These are phyloP conservation scores for Leucophenga varia DNA, from an alignment of 1,140 invertebrate genomes.

Conservation along the genomic window DNA sequence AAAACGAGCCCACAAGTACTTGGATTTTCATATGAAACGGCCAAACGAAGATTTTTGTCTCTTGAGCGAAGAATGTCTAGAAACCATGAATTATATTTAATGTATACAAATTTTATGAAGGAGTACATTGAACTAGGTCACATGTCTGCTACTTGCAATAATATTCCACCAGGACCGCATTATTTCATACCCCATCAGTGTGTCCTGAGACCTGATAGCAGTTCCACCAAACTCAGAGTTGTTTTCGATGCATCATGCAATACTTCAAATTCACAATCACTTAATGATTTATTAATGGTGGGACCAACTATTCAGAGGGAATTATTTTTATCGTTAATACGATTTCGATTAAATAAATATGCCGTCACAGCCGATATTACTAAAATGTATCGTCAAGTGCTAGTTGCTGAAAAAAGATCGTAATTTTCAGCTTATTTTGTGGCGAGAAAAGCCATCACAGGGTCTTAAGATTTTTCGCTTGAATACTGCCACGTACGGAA, in stretches of 20 bases:
- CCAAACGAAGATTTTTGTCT: background rate
- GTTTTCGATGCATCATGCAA: slow-evolving; percentile 33
- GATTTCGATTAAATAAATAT: slow-evolving; percentile 11
- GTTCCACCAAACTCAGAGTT: slow-evolving; percentile 34
- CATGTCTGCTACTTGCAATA: slow-evolving; percentile 2
- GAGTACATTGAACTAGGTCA: slow-evolving; percentile 14
- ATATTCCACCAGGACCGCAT: background rate
- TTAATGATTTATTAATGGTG: slow-evolving; percentile 43
- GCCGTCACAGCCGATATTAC: slow-evolving; percentile 4
- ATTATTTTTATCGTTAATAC: slow-evolving; percentile 8
- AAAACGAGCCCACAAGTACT: background rate
- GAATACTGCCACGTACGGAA: slow-evolving; percentile 44
- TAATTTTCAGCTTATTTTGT: slow-evolving; percentile 8
- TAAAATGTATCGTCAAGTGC: slow-evolving; percentile 9
- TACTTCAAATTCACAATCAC: slow-evolving; percentile 19
- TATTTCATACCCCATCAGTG: slow-evolving; percentile 41
- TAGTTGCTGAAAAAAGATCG: slow-evolving; percentile 1
- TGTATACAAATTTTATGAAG: slow-evolving; percentile 10
- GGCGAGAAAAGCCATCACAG: slow-evolving; percentile 4
- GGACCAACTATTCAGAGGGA: slow-evolving; percentile 41
- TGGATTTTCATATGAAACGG: slow-evolving; percentile 1
- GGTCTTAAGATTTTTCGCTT: slow-evolving; percentile 5
- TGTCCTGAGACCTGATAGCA: slow-evolving; percentile 33
- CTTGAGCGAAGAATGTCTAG: background rate
- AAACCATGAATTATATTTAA: background rate